Evolutionary conservation across 2,113 vertebrate species (phyloP).

Genomic region (Murina feae): DNA sequence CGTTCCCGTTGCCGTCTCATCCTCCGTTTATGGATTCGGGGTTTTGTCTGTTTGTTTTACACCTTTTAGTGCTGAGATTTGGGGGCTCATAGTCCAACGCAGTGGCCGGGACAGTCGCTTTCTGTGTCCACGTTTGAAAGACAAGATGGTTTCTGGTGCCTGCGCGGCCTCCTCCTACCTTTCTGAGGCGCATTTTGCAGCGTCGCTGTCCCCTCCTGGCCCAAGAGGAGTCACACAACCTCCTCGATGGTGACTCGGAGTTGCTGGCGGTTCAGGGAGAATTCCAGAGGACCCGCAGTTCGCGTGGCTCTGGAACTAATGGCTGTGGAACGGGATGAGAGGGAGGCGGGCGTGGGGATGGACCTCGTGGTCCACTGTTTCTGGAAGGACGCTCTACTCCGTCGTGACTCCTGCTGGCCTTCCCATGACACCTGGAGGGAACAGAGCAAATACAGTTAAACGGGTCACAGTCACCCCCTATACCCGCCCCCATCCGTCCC

Average conservation of each 20-base stretch:
- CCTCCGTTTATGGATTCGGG: accelerated
- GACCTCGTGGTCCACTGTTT: not conserved
- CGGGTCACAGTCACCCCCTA: conserved; percentile 38
- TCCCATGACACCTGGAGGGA: not conserved
- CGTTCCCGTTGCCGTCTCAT: not conserved
- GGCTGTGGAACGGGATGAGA: not conserved
- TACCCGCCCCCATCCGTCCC: accelerated
- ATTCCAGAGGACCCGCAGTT: not conserved
- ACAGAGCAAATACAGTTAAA: not conserved
- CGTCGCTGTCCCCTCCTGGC: not conserved
- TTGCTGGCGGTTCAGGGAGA: not conserved
- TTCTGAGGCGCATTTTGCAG: not conserved
- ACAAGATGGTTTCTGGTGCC: not conserved
- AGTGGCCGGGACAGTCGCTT: not conserved
- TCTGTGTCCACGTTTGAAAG: not conserved
- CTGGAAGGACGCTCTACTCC: not conserved
- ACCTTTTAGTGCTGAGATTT: not conserved
- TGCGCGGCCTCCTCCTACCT: not conserved
- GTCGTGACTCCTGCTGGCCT: not conserved
- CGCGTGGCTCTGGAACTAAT: not conserved
- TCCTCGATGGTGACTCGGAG: not conserved
- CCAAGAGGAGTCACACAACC: not conserved
- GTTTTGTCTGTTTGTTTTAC: not conserved
- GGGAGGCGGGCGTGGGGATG: not conserved
- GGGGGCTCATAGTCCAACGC: not conserved